A percentile compares a stretch with the other conserved stretches of the same genome.
These are phyloP conservation scores for Carterocephalus palaemon DNA, from an alignment of 2,888 invertebrate species.

Conservation along the genomic window DNA sequence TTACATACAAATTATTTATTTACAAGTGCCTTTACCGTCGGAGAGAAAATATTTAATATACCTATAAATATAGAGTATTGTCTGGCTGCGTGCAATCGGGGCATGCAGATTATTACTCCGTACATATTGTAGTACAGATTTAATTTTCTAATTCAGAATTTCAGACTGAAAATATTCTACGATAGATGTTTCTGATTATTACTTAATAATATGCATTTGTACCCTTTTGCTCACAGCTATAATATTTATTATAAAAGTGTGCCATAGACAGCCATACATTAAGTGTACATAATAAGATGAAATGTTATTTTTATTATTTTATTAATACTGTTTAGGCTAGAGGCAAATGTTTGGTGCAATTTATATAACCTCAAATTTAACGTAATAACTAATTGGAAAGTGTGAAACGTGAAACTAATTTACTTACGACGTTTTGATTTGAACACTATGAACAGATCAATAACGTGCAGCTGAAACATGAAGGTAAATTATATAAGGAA, in stretches of 20 bases:
- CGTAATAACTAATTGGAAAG: constrained; percentile 34
- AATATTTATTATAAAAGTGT: constrained; percentile 28
- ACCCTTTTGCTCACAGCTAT: constrained; percentile 12
- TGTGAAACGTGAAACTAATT: constrained; percentile 29
- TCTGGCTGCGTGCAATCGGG: constrained; percentile 9
- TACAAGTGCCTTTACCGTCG: constrained; percentile 11
- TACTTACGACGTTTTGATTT: constrained; percentile 26
- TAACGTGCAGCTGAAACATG: too few species aligned
- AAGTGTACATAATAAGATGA: constrained; percentile 32
- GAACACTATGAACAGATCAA: too few species aligned
- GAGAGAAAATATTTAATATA: constrained; percentile 9
- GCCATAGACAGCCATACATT: constrained; percentile 36
- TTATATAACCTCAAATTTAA: constrained; percentile 35
- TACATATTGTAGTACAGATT: too few species aligned
- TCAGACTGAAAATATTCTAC: too few species aligned
- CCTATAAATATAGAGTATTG: constrained; percentile 7
- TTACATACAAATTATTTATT: constrained; percentile 17
- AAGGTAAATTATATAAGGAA: too few species aligned
- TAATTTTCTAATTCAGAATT: too few species aligned
- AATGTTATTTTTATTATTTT: constrained; percentile 26
- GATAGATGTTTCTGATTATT: too few species aligned
- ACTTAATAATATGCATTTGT: neutral
- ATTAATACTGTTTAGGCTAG: constrained; percentile 30
- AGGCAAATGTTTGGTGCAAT: constrained; percentile 46
- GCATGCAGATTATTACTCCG: too few species aligned